These are phyloP conservation scores for Alectura lathami DNA, from an alignment of 2,113 vertebrate species.

Conservation along the genomic window DNA sequence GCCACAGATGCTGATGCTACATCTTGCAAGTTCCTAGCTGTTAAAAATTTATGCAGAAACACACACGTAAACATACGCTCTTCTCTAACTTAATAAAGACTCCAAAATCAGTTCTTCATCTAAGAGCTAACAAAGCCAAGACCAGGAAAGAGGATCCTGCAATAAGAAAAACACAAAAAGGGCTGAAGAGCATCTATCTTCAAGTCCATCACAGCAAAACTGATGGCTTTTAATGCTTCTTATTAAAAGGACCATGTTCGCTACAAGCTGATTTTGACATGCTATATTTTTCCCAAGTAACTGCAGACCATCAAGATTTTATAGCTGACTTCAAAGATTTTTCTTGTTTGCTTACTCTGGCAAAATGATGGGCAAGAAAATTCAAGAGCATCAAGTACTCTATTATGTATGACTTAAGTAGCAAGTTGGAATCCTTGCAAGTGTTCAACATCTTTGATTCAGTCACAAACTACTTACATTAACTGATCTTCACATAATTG, in stretches of 20 bases:
- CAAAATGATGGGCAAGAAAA: constrained; percentile 14
- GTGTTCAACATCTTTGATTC: background rate
- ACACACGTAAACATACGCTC: background rate
- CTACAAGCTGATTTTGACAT: constrained; percentile 2
- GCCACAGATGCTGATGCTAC: background rate
- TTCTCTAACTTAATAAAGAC: background rate
- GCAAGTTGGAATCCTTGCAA: background rate
- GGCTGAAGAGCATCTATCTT: background rate
- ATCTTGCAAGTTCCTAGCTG: background rate
- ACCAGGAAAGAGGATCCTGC: background rate
- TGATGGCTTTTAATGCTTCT: background rate
- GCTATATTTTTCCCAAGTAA: background rate
- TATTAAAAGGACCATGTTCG: background rate
- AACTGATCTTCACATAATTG: background rate
- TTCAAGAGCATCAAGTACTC: background rate
- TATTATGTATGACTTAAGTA: background rate
- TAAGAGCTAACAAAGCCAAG: background rate
- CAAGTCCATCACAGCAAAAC: background rate
- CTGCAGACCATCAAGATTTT: background rate
- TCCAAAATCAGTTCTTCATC: background rate
- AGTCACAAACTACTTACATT: background rate
- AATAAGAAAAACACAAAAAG: background rate
- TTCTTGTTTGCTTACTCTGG: constrained; percentile 1
- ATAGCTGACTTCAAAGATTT: background rate
- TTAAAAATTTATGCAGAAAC: background rate